Percentiles rank a stretch among this genome's conserved stretches.
phyloP scores from a whole-genome alignment of 2,113 vertebrate species.

The Anguilla japonica region DNA sequence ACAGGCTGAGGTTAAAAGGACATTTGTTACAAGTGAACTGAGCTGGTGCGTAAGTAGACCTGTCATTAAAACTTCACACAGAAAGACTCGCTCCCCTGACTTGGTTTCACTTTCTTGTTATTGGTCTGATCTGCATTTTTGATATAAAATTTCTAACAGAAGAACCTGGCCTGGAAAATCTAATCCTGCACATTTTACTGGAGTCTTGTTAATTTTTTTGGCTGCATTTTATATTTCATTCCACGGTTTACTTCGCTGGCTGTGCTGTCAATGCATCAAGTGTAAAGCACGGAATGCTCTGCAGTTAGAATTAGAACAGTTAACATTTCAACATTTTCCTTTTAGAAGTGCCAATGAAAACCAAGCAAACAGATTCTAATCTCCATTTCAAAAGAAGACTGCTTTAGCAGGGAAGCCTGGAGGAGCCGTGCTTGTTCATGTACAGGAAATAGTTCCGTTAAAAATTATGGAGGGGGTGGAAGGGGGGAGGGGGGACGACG shows the following conservation, averaged over 20 bases:
- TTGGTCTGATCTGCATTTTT: not conserved
- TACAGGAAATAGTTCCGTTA: constrained; percentile 9
- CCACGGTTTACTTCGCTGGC: not conserved
- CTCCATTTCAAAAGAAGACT: not conserved
- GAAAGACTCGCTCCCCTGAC: not conserved
- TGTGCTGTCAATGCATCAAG: not conserved
- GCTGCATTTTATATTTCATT: not conserved
- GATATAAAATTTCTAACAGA: not conserved
- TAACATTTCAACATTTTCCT: not conserved
- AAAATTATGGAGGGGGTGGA: not conserved
- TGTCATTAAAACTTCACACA: not conserved
- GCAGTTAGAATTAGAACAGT: not conserved
- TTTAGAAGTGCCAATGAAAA: not conserved
- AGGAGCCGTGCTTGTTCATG: not conserved
- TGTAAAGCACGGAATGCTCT: not conserved
- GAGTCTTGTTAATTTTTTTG: not conserved
- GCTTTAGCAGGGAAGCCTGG: not conserved
- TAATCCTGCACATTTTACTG: not conserved
- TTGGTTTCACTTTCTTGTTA: not conserved
- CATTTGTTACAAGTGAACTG: not conserved
- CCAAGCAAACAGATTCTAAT: not conserved
- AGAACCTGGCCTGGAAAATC: not conserved
- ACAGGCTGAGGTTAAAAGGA: not conserved
- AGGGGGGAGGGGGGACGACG: not conserved
- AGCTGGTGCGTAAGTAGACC: not conserved